Conservation (phyloP, 2,888 invertebrate genomes). For the Chrysina gloriosa region DNA sequence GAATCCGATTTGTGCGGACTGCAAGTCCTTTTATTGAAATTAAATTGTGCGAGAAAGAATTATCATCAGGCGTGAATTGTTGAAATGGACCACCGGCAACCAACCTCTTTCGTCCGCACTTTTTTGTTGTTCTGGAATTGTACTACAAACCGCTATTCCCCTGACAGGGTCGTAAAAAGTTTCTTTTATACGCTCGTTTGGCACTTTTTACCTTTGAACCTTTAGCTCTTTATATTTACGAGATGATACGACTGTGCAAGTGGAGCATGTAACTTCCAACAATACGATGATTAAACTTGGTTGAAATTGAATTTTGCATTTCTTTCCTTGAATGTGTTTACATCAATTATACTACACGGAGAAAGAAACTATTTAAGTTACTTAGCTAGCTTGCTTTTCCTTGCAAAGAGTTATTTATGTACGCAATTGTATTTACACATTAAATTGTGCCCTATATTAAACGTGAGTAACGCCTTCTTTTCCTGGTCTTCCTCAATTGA, state of each 20-base stretch:
- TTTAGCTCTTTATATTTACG: slow-evolving; percentile 14
- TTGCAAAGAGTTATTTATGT: too few species aligned
- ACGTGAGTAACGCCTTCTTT: too few species aligned
- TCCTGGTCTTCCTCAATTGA: too few species aligned
- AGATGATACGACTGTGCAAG: background rate
- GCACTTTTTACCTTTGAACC: slow-evolving; percentile 11
- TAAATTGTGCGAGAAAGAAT: slow-evolving; percentile 39
- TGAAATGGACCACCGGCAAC: background rate
- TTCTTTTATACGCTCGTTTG: slow-evolving; percentile 8
- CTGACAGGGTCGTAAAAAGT: slow-evolving; percentile 5
- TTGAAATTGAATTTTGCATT: slow-evolving; percentile 2
- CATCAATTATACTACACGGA: background rate
- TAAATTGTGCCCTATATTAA: too few species aligned
- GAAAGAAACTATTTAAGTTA: background rate
- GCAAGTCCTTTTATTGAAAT: slow-evolving; percentile 37
- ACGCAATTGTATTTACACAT: too few species aligned
- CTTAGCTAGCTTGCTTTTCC: too few species aligned
- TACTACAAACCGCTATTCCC: slow-evolving; percentile 5
- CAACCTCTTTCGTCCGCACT: background rate
- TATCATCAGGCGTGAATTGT: slow-evolving; percentile 8
- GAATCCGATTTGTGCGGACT: slow-evolving; percentile 14
- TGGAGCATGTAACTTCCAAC: background rate
- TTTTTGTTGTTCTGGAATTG: slow-evolving; percentile 18
- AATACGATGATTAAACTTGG: slow-evolving; percentile 1
- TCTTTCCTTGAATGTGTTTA: background rate